Evolutionary conservation across 2,113 vertebrate species (phyloP).

Genomic region (Nyctibius bracteatus): DNA sequence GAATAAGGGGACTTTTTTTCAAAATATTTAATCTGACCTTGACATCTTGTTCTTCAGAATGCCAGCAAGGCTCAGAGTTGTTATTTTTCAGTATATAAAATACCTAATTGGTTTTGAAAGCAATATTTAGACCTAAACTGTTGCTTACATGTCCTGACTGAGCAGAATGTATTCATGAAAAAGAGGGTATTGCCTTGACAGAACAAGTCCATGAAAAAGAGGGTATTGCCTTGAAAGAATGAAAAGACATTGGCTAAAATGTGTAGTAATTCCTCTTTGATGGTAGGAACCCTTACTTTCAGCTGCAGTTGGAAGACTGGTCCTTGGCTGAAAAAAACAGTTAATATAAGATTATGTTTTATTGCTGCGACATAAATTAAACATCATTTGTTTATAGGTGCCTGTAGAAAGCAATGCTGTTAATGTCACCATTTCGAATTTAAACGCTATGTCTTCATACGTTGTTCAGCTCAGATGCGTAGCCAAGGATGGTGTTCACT

Average conservation of each 20-base stretch:
- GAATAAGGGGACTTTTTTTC: not conserved
- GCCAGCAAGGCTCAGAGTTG: not conserved
- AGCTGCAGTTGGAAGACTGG: not conserved
- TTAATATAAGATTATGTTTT: not conserved
- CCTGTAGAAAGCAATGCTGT: not conserved
- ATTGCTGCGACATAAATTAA: not conserved
- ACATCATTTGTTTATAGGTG: not conserved
- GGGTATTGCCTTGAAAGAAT: not conserved
- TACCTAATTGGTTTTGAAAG: not conserved
- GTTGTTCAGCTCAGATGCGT: constrained; percentile 46
- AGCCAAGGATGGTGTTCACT: not conserved
- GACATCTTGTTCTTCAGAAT: not conserved
- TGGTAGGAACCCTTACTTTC: not conserved
- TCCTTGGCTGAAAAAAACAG: not conserved
- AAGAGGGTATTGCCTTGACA: not conserved
- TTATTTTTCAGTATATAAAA: not conserved
- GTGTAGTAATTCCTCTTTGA: not conserved
- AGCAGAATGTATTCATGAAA: not conserved
- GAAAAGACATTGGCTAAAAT: not conserved
- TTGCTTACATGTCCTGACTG: not conserved
- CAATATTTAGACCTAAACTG: not conserved
- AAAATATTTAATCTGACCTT: not conserved
- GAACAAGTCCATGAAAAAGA: not conserved
- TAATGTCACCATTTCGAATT: constrained; percentile 19
- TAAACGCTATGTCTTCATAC: constrained; percentile 42